Conservation (phyloP, 2,888 invertebrate species). For the Cosmorhoe ocellata region DNA sequence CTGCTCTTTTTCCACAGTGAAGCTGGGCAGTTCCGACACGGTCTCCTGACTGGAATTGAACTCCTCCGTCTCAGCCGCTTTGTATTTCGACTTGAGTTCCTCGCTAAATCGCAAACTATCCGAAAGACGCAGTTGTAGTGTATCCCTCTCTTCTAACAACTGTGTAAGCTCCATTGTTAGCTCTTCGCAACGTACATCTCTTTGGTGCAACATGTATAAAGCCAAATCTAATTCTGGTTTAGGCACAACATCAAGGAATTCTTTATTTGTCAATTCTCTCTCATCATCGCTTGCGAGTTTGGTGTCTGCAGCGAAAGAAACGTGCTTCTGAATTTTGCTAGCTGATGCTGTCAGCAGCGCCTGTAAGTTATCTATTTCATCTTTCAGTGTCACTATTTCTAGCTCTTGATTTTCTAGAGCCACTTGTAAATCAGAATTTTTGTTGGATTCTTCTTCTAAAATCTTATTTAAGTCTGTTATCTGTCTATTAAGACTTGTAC, state of each 20-base stretch:
- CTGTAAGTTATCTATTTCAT: slow-evolving; percentile 79
- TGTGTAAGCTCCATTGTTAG: slow-evolving; percentile 92
- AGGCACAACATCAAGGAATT: slow-evolving; percentile 66
- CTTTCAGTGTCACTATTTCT: slow-evolving; percentile 88
- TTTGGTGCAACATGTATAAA: slow-evolving; percentile 92
- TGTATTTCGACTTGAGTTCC: slow-evolving; percentile 60
- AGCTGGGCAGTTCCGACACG: slow-evolving; percentile 55
- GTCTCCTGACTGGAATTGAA: slow-evolving; percentile 55
- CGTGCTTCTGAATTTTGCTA: slow-evolving; percentile 70
- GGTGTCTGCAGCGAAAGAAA: slow-evolving; percentile 73
- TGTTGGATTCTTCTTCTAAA: slow-evolving; percentile 80
- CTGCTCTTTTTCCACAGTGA: slow-evolving; percentile 56
- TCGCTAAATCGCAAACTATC: slow-evolving; percentile 90
- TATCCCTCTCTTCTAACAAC: slow-evolving; percentile 92
- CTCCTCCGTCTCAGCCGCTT: slow-evolving; percentile 51
- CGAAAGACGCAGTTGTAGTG: slow-evolving; percentile 90
- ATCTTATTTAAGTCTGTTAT: slow-evolving; percentile 78
- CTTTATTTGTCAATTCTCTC: slow-evolving; percentile 44
- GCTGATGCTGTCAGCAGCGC: slow-evolving; percentile 53
- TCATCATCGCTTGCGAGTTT: slow-evolving; percentile 55
- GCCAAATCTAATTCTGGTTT: slow-evolving; percentile 90
- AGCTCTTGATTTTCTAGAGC: slow-evolving; percentile 87
- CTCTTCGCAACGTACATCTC: slow-evolving; percentile 93
- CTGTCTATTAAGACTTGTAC: slow-evolving; percentile 72
- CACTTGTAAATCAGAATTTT: slow-evolving; percentile 80